Evolutionary conservation across 2,797 vertebrate genomes (phyloP), one percentile per base, ranked within the genome.

Genomic region (Acridotheres tristis): DNA sequence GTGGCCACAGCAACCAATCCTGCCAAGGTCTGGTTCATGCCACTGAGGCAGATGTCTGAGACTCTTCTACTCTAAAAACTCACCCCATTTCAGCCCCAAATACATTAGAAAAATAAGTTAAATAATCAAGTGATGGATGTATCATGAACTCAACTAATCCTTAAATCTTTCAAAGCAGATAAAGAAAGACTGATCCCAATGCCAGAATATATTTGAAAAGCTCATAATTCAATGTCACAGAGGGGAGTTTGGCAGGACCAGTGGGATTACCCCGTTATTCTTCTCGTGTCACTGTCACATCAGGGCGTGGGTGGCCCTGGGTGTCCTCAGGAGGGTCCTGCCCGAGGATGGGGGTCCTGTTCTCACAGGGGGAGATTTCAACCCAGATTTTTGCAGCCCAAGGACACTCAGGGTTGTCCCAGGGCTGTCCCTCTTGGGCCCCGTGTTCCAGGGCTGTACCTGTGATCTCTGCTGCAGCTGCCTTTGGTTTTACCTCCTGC

Each of bases 151-250:
- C 80, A 71, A 29, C 68, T 83, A 96, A 94, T 96, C 89, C 85
- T 83, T 95, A 96, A 96, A 88, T 85, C 81, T 91, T 95, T 71
- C 85, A 91, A 97, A 97, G 94, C 90, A 96, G 96, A 96, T 90
- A 69, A 96, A 86, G 58, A 76, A 80, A 72, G 96, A 94, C 94
- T 96, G 96, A 94, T 94, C 94, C 79, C 73, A 82, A 63, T 42
- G 87, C 66, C 66, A 63, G 87, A 93, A 85, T 83, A 72, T 79
- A 55, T 89, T 95, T 95, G 92, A 80, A 95, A 96, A 96, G 87
- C 91, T 93, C 94, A 92, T 94, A 85, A 96, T 87, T 97, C 92
- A 80, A 79, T 94, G 88, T 90, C 93, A 88, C 79, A 66, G 89
- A 77, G 78, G 55, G 67, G 92, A 79, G 81, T 38, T 58, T 19